phyloP scores from a whole-genome alignment of 2,888 invertebrate genomes.

The Bombylius discolor region DNA sequence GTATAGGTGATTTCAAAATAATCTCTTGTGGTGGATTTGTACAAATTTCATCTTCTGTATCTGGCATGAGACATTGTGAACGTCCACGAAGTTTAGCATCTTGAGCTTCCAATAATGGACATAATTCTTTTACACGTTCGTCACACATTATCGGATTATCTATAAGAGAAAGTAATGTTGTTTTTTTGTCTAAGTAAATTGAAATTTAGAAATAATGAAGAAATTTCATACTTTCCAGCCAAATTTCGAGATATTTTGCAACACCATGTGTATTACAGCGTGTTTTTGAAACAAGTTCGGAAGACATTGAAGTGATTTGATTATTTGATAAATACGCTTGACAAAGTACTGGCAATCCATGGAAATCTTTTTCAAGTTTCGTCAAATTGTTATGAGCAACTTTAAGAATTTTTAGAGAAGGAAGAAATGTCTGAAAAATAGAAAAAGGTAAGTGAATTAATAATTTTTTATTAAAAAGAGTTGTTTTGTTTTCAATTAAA shows the following conservation, averaged over 20 bases:
- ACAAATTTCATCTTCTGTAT: conserved; percentile 33
- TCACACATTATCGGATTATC: conserved; percentile 74
- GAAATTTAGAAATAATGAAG: neutral
- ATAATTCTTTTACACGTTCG: conserved; percentile 52
- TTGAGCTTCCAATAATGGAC: conserved; percentile 53
- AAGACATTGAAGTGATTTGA: conserved; percentile 55
- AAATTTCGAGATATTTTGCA: conserved; percentile 51
- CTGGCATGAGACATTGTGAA: conserved; percentile 40
- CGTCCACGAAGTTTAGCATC: conserved; percentile 60
- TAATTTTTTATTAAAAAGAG: neutral
- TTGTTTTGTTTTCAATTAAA: neutral
- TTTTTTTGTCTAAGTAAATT: neutral
- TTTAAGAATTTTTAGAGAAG: conserved; percentile 59
- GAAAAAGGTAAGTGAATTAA: neutral
- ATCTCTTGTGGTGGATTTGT: conserved; percentile 29
- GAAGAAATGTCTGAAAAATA: conserved; percentile 54
- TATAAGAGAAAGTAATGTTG: conserved; percentile 26
- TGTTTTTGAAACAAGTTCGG: conserved; percentile 65
- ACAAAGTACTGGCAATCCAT: conserved; percentile 68
- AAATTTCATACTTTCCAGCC: conserved; percentile 56
- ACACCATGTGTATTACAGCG: conserved; percentile 68
- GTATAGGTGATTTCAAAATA: conserved; percentile 21
- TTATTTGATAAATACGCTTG: conserved; percentile 69
- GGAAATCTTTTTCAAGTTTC: conserved; percentile 64
- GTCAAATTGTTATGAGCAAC: conserved; percentile 67